A percentile compares a stretch with the other conserved stretches of the same genome.
Conservation (phyloP, 2,113 vertebrate species). For the Thomomys bottae region DNA sequence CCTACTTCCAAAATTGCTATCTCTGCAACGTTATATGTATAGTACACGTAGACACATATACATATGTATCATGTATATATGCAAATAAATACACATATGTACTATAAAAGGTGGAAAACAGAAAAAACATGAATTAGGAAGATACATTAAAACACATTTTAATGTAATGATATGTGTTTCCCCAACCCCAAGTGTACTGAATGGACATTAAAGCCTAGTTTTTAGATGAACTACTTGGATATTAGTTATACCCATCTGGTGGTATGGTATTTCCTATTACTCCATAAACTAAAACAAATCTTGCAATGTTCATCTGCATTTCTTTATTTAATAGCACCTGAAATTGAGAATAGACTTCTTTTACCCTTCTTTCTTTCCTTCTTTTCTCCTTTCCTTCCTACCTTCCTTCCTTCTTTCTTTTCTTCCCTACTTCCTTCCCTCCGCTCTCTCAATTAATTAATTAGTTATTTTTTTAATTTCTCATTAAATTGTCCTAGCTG, state of each 20-base stretch:
- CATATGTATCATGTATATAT: neutral
- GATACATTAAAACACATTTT: neutral
- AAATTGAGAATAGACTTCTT: neutral
- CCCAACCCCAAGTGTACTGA: neutral
- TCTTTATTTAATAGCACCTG: conserved; percentile 23
- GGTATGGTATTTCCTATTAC: neutral
- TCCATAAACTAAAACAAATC: neutral
- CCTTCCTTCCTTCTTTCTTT: neutral
- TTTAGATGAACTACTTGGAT: neutral
- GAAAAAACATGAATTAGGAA: neutral
- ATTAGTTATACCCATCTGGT: neutral
- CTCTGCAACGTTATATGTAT: no score
- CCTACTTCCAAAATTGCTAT: neutral
- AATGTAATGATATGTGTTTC: neutral
- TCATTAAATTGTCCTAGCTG: neutral
- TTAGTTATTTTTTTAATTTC: neutral
- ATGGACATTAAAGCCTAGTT: neutral
- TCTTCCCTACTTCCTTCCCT: neutral
- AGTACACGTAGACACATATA: neutral
- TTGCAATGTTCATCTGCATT: neutral
- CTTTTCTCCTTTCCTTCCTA: neutral
- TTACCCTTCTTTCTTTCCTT: neutral
- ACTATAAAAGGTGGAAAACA: neutral
- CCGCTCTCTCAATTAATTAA: no score
- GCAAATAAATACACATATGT: neutral